Evolutionary conservation across 2,113 vertebrate species (phyloP).

Genomic region (Plotosus lineatus): DNA sequence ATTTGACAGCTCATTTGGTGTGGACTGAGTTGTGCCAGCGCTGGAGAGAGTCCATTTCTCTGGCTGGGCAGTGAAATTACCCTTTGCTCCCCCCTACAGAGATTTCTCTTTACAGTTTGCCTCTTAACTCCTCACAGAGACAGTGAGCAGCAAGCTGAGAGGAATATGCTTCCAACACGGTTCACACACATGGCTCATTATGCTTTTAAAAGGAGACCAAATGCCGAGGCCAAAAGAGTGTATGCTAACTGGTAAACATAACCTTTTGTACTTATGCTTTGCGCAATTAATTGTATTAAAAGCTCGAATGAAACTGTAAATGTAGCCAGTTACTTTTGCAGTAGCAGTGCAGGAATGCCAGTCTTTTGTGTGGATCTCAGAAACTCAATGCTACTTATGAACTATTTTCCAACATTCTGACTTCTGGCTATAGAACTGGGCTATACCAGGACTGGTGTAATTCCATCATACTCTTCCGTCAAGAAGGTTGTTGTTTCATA

Average conservation of each 20-base stretch:
- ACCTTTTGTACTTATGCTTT: background rate
- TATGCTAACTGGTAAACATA: background rate
- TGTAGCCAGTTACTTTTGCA: background rate
- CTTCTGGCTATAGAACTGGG: background rate
- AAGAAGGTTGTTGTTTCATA: no score
- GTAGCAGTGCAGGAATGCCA: background rate
- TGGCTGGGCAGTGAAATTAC: background rate
- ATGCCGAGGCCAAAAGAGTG: background rate
- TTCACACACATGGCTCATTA: conserved; percentile 9
- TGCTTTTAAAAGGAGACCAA: background rate
- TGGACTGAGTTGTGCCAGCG: conserved; percentile 34
- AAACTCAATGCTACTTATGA: conserved; percentile 4
- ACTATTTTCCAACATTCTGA: conserved; percentile 6
- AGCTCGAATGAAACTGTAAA: background rate
- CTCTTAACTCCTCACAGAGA: conserved; percentile 22
- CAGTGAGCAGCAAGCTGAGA: conserved; percentile 15
- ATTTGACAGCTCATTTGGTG: conserved; percentile 39
- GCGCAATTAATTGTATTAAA: background rate
- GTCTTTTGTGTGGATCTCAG: background rate
- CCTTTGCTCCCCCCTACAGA: background rate
- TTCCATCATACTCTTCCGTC: background rate
- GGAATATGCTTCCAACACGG: conserved; percentile 23
- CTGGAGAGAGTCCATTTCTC: conserved; percentile 29
- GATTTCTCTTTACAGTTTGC: conserved; percentile 22
- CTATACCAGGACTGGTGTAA: background rate